Evolutionary conservation across 2,888 invertebrate genomes (phyloP).

Genomic region (Gasteruption jaculator): DNA sequence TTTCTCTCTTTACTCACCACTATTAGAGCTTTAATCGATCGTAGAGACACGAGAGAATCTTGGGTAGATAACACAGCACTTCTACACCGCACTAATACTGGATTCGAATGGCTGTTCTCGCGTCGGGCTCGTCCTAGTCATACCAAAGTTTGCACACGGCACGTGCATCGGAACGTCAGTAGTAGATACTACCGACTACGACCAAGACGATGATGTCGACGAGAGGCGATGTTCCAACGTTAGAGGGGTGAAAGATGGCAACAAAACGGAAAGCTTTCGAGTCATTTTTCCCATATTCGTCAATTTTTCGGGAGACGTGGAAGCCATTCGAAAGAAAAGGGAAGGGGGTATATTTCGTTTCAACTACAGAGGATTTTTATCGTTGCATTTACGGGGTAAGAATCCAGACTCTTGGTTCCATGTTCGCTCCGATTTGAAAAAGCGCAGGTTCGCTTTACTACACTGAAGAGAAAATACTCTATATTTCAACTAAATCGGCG

Average conservation of each 20-base stretch:
- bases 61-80: conserved; percentile 32
- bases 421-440: no score
- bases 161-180: conserved; percentile 46
- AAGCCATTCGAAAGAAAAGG: no score
- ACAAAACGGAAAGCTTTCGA: no score
- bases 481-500: no score
- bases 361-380: no score
- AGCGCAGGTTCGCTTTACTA: no score
- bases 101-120: conserved; percentile 50
- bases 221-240: conserved; percentile 13
- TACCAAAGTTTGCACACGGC: conserved; percentile 51
- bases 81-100: conserved; percentile 52
- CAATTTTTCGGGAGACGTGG: no score
- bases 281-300: no score
- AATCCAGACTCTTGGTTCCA: no score
- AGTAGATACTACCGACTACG: conserved; percentile 31
- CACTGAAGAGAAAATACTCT: no score
- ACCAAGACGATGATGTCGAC: conserved; percentile 28
- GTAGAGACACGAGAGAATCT: conserved; percentile 15
- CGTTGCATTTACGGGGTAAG: no score
- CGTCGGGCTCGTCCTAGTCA: conserved; percentile 49
- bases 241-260: conserved; percentile 13
- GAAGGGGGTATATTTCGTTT: no score
- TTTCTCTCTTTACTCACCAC: conserved; percentile 28
- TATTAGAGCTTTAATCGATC: conserved; percentile 23